Conservation (phyloP, 2,888 invertebrate genomes). For the Ophioninae sp. region DNA sequence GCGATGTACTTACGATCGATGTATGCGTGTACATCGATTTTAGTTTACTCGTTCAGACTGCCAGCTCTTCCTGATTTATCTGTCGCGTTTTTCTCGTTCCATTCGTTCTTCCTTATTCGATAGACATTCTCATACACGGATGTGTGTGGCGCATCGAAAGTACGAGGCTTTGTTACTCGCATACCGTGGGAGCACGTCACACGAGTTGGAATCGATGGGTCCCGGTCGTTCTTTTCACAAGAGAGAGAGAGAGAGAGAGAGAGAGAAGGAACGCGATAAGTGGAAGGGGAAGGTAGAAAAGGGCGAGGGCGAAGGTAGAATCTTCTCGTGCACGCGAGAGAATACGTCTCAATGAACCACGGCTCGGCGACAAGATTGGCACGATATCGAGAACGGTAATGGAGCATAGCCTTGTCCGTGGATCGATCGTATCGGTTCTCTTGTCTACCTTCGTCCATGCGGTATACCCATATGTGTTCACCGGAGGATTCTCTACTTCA, state of each 20-base stretch:
- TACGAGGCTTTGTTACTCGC: slow-evolving; percentile 27
- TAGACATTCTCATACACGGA: slow-evolving; percentile 7
- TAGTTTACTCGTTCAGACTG: slow-evolving; percentile 50
- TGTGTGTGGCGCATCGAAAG: slow-evolving; percentile 14
- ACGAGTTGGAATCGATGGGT: slow-evolving; percentile 36
- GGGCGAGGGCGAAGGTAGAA: not conserved
- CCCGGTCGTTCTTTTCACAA: slow-evolving; percentile 21
- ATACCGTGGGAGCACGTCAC: slow-evolving; percentile 32
- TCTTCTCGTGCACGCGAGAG: slow-evolving; percentile 35
- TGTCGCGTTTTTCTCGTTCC: slow-evolving; percentile 49
- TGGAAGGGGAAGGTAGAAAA: not conserved
- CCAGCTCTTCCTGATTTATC: slow-evolving; percentile 63
- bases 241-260: slow-evolving; percentile 3
- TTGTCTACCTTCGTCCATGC: not conserved
- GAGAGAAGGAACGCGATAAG: not conserved
- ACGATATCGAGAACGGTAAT: slow-evolving; percentile 62
- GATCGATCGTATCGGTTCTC: slow-evolving; percentile 57
- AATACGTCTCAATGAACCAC: slow-evolving; percentile 72
- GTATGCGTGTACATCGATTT: slow-evolving; percentile 2
- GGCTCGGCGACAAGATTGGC: slow-evolving; percentile 66
- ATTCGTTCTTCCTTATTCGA: slow-evolving; percentile 37
- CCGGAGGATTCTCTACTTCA: not conserved
- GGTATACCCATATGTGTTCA: not conserved
- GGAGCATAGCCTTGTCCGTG: slow-evolving; percentile 57
- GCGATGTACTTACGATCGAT: not conserved